These are phyloP conservation scores for Conchocele bisecta DNA, from an alignment of 2,888 invertebrate species.

Conservation along the genomic window DNA sequence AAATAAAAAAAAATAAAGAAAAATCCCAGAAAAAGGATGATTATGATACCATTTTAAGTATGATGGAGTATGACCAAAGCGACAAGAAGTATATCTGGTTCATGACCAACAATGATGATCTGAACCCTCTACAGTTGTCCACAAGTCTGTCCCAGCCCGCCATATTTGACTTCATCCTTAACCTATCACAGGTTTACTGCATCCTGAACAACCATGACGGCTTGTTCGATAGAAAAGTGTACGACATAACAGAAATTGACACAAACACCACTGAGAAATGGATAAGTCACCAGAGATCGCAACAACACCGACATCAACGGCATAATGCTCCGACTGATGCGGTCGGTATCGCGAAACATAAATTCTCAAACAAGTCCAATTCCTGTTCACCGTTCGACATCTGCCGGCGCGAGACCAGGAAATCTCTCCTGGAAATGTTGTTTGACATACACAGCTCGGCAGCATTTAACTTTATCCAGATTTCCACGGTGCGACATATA, in stretches of 20 bases:
- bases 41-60: constrained; percentile 2
- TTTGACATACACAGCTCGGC: constrained; percentile 59
- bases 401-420: constrained; percentile 34
- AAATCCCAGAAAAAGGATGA: constrained; percentile 42
- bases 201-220: constrained; percentile 70
- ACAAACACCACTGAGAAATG: constrained; percentile 58
- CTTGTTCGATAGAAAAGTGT: constrained; percentile 67
- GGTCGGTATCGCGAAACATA: constrained; percentile 50
- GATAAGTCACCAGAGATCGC: constrained; percentile 30
- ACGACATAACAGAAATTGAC: constrained; percentile 73
- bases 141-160: constrained; percentile 59
- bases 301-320: constrained; percentile 23
- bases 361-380: constrained; percentile 31
- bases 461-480: constrained; percentile 65
- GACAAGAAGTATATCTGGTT: constrained; percentile 65
- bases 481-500: constrained; percentile 60
- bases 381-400: constrained; percentile 34
- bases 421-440: constrained; percentile 68
- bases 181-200: constrained; percentile 65
- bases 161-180: constrained; percentile 66
- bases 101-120: constrained; percentile 57
- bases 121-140: constrained; percentile 67
- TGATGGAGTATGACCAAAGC: constrained; percentile 52
- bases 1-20: too few relatives aligned
- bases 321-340: constrained; percentile 47